These are phyloP conservation scores for Paramormyrops hopkinsi DNA, from an alignment of 2,797 vertebrate genomes.

Conservation along the genomic window DNA sequence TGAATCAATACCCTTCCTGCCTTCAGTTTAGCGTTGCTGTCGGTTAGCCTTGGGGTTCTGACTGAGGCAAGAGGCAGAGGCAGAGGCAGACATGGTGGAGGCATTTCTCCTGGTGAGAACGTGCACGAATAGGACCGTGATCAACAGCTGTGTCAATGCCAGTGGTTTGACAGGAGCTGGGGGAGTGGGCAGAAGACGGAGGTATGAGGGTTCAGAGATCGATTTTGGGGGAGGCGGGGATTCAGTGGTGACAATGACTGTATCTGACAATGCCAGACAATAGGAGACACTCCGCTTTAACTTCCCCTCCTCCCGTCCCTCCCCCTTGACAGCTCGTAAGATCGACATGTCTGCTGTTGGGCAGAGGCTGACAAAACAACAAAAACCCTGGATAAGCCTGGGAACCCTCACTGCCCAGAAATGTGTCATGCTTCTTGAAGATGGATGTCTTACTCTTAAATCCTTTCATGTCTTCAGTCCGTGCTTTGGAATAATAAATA, in stretches of 20 bases:
- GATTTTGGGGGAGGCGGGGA: not conserved
- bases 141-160: not conserved
- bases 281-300: not conserved
- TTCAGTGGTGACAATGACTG: not conserved
- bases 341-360: not conserved
- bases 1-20: not conserved
- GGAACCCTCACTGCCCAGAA: not conserved
- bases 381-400: not conserved
- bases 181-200: not conserved
- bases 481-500: not conserved
- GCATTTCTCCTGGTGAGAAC: not conserved
- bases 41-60: not conserved
- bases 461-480: not conserved
- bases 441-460: not conserved
- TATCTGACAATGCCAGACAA: not conserved
- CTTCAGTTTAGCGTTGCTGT: not conserved
- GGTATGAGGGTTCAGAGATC: not conserved
- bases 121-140: not conserved
- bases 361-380: not conserved
- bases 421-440: not conserved
- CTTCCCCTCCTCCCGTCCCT: not conserved
- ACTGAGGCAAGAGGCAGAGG: not conserved
- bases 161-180: not conserved
- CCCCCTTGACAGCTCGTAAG: not conserved
- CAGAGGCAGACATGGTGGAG: not conserved